Evolutionary conservation across 2,888 invertebrate species (phyloP).

Genomic region (Meta bourneti): DNA sequence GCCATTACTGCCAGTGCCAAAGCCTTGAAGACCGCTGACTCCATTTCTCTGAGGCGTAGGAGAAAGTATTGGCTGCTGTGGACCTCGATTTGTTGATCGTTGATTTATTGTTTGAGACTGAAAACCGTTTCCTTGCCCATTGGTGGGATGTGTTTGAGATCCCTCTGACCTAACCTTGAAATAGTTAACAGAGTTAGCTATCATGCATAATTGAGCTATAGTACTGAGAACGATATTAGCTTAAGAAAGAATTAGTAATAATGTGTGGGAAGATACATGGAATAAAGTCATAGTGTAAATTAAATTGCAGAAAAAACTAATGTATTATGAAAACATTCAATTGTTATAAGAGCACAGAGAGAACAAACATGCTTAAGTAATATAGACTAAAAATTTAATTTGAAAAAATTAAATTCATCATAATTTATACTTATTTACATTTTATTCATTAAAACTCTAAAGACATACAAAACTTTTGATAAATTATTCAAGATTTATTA

Average conservation of each 20-base stretch:
- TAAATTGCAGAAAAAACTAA: not conserved
- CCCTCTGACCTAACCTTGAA: constrained; percentile 52
- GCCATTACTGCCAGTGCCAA: not conserved
- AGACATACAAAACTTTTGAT: not conserved
- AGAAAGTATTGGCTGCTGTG: not conserved
- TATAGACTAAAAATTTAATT: no score
- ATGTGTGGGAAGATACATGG: no score
- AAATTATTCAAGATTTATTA: not conserved
- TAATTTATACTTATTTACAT: not conserved
- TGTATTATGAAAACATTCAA: no score
- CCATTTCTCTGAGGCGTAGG: not conserved
- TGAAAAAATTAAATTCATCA: not conserved
- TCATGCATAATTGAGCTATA: not conserved
- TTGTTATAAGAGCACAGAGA: no score
- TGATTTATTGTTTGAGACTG: constrained; percentile 6
- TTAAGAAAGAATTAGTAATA: no score
- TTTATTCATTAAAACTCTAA: not conserved
- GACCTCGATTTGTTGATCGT: not conserved
- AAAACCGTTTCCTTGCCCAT: not conserved
- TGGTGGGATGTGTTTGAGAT: constrained; percentile 42
- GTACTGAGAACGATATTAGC: no score
- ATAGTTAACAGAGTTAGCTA: not conserved
- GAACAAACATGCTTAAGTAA: no score
- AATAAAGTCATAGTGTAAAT: not conserved
- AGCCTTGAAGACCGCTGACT: not conserved